Percentiles rank a stretch among this genome's conserved stretches.
Conservation (phyloP, 2,888 invertebrate species). For the Diaperis boleti region DNA sequence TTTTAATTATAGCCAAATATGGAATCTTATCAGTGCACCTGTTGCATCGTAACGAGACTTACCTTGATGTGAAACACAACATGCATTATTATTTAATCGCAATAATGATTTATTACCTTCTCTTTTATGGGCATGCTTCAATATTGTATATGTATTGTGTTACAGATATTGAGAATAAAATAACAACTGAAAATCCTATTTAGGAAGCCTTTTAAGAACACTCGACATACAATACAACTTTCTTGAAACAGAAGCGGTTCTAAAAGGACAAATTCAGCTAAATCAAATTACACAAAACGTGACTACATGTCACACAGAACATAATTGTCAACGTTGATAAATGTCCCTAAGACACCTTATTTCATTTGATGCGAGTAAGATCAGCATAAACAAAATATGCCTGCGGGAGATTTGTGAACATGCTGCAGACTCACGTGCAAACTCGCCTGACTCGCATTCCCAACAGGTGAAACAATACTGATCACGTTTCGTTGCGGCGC, state of each 20-base stretch:
- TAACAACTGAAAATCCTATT: neutral
- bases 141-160: neutral
- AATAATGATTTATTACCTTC: neutral
- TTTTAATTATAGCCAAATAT: too few species aligned
- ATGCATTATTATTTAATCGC: neutral
- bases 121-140: neutral
- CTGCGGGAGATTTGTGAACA: conserved; percentile 27
- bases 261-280: too few species aligned
- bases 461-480: conserved; percentile 52
- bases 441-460: conserved; percentile 56
- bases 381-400: conserved; percentile 25
- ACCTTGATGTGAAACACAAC: too few species aligned
- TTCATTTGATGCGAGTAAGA: conserved; percentile 29
- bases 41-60: too few species aligned
- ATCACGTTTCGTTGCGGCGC: conserved; percentile 50
- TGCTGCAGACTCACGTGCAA: conserved; percentile 51
- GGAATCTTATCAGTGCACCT: too few species aligned
- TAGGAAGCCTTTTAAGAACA: neutral
- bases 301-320: neutral
- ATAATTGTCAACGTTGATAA: conserved; percentile 23
- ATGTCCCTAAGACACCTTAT: conserved; percentile 18
- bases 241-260: too few species aligned
- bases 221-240: too few species aligned
- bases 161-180: neutral
- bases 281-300: too few species aligned